These are phyloP conservation scores for Crax fasciolata DNA, from an alignment of 2,797 vertebrate genomes.

Conservation along the genomic window DNA sequence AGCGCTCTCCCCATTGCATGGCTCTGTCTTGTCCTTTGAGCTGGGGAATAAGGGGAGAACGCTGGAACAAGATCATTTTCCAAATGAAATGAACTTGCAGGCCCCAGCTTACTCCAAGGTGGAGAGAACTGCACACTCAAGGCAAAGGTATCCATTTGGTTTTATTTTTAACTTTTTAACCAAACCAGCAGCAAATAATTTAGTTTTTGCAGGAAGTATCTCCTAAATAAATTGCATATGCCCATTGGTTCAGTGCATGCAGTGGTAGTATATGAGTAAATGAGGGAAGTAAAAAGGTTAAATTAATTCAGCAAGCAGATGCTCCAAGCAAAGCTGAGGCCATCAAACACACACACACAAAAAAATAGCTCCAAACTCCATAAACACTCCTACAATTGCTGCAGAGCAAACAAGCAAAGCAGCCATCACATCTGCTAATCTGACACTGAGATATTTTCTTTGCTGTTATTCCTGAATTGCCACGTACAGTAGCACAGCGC, in stretches of 20 bases:
- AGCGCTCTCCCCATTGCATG: background rate
- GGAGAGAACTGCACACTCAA: background rate
- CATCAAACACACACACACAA: background rate
- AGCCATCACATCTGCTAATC: background rate
- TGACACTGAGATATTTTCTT: background rate
- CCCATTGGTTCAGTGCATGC: background rate
- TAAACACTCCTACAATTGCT: background rate
- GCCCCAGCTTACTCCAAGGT: background rate
- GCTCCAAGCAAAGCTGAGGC: constrained; percentile 24
- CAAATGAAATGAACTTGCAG: constrained; percentile 40
- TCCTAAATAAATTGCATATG: background rate
- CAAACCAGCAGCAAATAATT: background rate
- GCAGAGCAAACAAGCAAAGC: background rate
- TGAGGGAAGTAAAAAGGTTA: background rate
- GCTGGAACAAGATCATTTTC: constrained; percentile 7
- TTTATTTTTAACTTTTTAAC: constrained; percentile 32
- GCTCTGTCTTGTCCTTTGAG: background rate
- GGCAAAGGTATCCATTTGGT: background rate
- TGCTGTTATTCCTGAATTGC: background rate
- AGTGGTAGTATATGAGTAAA: background rate
- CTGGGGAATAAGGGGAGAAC: background rate
- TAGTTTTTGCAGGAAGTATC: background rate
- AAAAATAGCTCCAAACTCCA: background rate
- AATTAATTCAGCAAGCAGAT: background rate
- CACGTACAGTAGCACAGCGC: background rate